Evolutionary conservation across 2,797 vertebrate species (phyloP), one percentile per base, ranked within the genome.

Genomic region (Mus caroli): DNA sequence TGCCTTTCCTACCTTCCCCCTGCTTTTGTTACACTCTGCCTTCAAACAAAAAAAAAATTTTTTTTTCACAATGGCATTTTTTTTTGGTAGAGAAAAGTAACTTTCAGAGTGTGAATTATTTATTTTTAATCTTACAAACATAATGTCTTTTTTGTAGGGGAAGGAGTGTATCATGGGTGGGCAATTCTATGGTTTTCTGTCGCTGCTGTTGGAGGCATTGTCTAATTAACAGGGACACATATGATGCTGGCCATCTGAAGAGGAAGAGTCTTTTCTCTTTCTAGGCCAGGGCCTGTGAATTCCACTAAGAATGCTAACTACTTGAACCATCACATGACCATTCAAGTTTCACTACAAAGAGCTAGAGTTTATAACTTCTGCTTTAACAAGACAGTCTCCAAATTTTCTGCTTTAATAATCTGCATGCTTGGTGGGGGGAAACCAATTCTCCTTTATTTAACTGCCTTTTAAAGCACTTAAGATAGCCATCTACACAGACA

Each of bases 51-150:
- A 78, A 69, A 73, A 87, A 94, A 46, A 87, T 50, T 50, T 50
- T 50, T 50, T 50, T 50, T 50, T 22, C 77, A 78, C 88, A 97
- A 71, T 92, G 84, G 79, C 28, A 86, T 82, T 96, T 97, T 94
- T 50, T 50, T 67, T 69, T 69, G 95, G 37, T 91, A 96, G 34
- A 43, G 24, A 79, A 96, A 96, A 97, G 64, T 94, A 97, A 97
- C 83, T 97, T 96, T 78, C 54, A 91, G 60, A 92, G 52, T 88
- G 94, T 95, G 86, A 96, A 94, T 95, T 97, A 96, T 97, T 96
- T 96, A 84, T 94, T 96, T 97, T 94, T 94, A 96, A 94, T 96
- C 52, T 92, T 91, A 88, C 40, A 91, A 97, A 79, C 19, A 91
- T 60, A 90, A 86, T 92, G 34, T 7, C 52, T 46, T 37, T 92